phyloP scores from a whole-genome alignment of 2,797 vertebrate species.

The Myripristis murdjan region DNA sequence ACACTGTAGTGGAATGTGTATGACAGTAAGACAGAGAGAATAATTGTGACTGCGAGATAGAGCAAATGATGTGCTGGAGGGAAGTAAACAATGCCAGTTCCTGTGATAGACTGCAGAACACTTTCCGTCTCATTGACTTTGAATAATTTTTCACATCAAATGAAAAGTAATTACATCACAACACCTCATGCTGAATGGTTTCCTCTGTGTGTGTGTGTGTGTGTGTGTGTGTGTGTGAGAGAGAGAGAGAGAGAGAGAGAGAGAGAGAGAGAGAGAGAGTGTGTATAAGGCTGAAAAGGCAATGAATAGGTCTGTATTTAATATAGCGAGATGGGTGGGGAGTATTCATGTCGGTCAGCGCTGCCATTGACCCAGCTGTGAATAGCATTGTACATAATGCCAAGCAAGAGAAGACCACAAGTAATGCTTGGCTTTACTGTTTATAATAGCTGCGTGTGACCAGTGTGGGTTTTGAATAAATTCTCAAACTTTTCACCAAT shows the following conservation, averaged over 20 bases:
- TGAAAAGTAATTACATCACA: slow-evolving; percentile 83
- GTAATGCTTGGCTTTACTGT: too few species aligned
- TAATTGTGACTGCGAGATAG: slow-evolving; percentile 78
- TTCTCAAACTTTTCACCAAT: too few species aligned
- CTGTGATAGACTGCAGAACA: slow-evolving; percentile 80
- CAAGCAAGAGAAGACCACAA: too few species aligned
- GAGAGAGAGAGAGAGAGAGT: not conserved
- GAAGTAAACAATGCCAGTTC: slow-evolving; percentile 83
- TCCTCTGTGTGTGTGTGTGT: slow-evolving; percentile 37
- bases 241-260: not conserved
- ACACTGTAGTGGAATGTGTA: slow-evolving; percentile 73
- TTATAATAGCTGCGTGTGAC: too few species aligned
- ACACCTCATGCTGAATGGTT: slow-evolving; percentile 72
- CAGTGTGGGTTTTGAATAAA: too few species aligned
- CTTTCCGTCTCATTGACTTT: slow-evolving; percentile 84
- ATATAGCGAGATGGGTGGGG: not conserved
- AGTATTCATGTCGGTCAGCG: slow-evolving; percentile 57
- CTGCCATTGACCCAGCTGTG: slow-evolving; percentile 31
- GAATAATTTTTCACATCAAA: slow-evolving; percentile 84
- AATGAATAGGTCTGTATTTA: not conserved
- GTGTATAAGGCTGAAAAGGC: not conserved
- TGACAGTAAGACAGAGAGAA: slow-evolving; percentile 81
- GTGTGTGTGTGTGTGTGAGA: slow-evolving; percentile 17
- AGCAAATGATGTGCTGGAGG: slow-evolving; percentile 80
- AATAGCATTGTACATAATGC: too few species aligned